Conservation (phyloP, 2,113 vertebrate genomes). For the Phalacrocorax carbo region DNA sequence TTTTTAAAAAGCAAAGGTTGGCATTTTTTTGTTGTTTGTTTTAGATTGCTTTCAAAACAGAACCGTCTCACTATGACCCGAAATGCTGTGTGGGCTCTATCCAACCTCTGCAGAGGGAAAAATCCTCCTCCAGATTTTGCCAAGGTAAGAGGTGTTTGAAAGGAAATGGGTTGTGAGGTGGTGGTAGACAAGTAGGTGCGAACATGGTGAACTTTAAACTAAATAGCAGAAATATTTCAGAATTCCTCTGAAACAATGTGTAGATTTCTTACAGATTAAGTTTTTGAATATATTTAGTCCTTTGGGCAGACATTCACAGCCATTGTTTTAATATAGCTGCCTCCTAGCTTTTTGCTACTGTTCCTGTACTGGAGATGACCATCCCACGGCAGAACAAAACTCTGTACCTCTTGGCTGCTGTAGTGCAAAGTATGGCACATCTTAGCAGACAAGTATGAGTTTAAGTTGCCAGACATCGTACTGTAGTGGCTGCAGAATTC, state of each 20-base stretch:
- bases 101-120: slow-evolving; percentile 97
- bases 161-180: background rate
- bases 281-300: background rate
- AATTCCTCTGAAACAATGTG: background rate
- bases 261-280: background rate
- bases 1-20: background rate
- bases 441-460: background rate
- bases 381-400: background rate
- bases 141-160: slow-evolving; percentile 77
- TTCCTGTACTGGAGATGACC: background rate
- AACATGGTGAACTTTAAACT: background rate
- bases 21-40: slow-evolving; percentile 12
- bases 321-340: background rate
- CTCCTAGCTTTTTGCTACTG: background rate
- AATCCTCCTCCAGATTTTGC: slow-evolving; percentile 97
- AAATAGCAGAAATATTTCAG: background rate
- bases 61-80: slow-evolving; percentile 97
- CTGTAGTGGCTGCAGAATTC: background rate
- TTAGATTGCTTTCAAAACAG: slow-evolving; percentile 94
- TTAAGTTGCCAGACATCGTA: background rate
- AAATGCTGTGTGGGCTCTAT: slow-evolving; percentile 97
- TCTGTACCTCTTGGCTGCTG: background rate
- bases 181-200: background rate
- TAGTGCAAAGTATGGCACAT: background rate
- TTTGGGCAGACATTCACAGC: background rate